Evolutionary conservation across 2,888 invertebrate genomes (phyloP).

Genomic region (Willowsia nigromaculata): DNA sequence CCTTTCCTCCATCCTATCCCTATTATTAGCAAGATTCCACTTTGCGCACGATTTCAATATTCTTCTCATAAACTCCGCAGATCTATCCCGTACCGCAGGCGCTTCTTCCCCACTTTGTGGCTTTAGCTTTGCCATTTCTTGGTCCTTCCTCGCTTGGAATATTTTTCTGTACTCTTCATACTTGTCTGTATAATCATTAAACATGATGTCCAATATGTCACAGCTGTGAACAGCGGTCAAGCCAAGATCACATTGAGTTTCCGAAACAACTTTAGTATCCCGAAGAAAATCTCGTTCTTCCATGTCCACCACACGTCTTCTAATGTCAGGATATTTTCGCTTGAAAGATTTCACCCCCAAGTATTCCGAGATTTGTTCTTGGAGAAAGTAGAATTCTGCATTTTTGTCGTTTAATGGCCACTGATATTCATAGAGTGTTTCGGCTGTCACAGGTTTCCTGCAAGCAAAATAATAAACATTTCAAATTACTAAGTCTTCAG

Average conservation of each 20-base stretch:
- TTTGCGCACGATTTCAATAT: slow-evolving; percentile 92
- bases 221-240: slow-evolving; percentile 94
- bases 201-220: slow-evolving; percentile 97
- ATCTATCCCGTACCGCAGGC: slow-evolving; percentile 77
- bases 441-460: slow-evolving; percentile 85
- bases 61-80: slow-evolving; percentile 87
- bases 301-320: slow-evolving; percentile 91
- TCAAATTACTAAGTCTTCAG: background rate
- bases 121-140: slow-evolving; percentile 82
- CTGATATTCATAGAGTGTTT: slow-evolving; percentile 94
- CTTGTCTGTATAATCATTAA: slow-evolving; percentile 95
- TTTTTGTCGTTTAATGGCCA: slow-evolving; percentile 87
- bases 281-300: slow-evolving; percentile 94
- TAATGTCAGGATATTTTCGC: slow-evolving; percentile 94
- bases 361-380: slow-evolving; percentile 97
- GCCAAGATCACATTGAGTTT: slow-evolving; percentile 95
- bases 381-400: slow-evolving; percentile 94
- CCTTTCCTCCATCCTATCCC: slow-evolving; percentile 86
- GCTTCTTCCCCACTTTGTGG: slow-evolving; percentile 56
- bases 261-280: slow-evolving; percentile 89
- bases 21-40: slow-evolving; percentile 94
- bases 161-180: slow-evolving; percentile 93
- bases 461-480: background rate
- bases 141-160: slow-evolving; percentile 86
- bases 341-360: slow-evolving; percentile 98